These are phyloP conservation scores for Chrysina gloriosa DNA, from an alignment of 2,888 invertebrate species.

Conservation along the genomic window DNA sequence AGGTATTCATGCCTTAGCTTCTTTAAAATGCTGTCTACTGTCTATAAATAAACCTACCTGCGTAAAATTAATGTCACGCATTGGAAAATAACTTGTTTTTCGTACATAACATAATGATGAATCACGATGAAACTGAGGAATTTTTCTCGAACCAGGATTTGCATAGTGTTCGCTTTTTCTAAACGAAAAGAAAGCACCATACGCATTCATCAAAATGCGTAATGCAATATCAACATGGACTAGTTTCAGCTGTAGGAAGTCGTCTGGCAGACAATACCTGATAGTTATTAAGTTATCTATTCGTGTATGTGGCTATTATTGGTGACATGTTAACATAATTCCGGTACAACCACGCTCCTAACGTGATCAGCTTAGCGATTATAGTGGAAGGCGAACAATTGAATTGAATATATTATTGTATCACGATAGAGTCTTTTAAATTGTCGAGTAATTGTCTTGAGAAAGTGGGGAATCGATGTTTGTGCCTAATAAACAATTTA, in stretches of 20 bases:
- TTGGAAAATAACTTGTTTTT: slow-evolving; percentile 3
- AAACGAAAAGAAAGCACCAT: not conserved
- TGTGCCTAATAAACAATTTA: too few species aligned
- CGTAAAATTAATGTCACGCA: slow-evolving; percentile 6
- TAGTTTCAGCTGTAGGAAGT: not conserved
- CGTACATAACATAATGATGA: not conserved
- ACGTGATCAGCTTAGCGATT: slow-evolving; percentile 6
- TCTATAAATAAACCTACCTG: not conserved
- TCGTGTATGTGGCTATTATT: not conserved
- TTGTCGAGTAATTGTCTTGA: not conserved
- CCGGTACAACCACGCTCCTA: slow-evolving; percentile 3
- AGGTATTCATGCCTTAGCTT: too few species aligned
- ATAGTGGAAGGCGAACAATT: slow-evolving; percentile 1
- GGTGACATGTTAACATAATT: slow-evolving; percentile 31
- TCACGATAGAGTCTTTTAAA: slow-evolving; percentile 1
- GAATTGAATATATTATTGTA: slow-evolving; percentile 13
- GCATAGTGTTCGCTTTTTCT: not conserved
- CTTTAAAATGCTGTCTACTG: not conserved
- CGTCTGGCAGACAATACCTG: not conserved
- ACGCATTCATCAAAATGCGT: not conserved
- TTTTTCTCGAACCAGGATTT: not conserved
- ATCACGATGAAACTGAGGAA: not conserved
- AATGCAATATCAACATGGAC: not conserved
- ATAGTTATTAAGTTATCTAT: slow-evolving; percentile 21
- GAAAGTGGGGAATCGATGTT: not conserved